phyloP scores from a whole-genome alignment of 1,140 invertebrate species.

The Drosophila obscura region DNA sequence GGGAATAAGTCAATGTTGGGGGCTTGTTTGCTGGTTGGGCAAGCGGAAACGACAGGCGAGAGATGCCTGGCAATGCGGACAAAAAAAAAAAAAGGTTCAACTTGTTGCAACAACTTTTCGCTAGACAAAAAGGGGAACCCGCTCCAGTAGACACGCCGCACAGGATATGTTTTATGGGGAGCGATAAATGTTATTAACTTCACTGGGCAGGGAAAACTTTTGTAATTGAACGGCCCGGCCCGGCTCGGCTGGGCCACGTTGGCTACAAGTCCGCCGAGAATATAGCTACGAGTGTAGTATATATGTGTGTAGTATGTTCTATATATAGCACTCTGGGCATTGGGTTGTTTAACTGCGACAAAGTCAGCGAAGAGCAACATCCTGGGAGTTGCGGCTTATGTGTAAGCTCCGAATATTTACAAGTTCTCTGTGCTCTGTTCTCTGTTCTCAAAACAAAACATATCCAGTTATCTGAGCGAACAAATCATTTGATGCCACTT shows the following conservation, averaged over 20 bases:
- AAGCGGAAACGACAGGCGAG: constrained; percentile 35
- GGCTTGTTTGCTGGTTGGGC: constrained; percentile 14
- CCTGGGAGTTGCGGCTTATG: no score
- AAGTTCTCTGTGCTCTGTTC: background rate
- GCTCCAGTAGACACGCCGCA: background rate
- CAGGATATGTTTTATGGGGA: constrained; percentile 61
- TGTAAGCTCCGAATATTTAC: no score
- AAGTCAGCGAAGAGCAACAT: no score
- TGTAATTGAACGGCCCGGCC: constrained; percentile 65
- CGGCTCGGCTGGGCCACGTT: constrained; percentile 49
- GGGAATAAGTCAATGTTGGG: constrained; percentile 46
- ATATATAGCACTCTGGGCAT: background rate
- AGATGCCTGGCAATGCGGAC: constrained; percentile 3
- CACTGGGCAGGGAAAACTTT: constrained; percentile 63
- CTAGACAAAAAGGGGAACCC: constrained; percentile 6
- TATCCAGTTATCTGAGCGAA: no score
- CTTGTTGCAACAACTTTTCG: constrained; percentile 73
- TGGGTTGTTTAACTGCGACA: no score
- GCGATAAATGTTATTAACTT: constrained; percentile 80
- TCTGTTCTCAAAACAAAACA: background rate
- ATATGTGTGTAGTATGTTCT: background rate
- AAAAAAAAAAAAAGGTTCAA: constrained; percentile 56
- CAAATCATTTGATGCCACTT: no score
- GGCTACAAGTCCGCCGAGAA: constrained; percentile 53
- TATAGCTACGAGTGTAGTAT: constrained; percentile 26